phyloP scores from a whole-genome alignment of 2,113 vertebrate species.

The Tenebrosternarchus preto region DNA sequence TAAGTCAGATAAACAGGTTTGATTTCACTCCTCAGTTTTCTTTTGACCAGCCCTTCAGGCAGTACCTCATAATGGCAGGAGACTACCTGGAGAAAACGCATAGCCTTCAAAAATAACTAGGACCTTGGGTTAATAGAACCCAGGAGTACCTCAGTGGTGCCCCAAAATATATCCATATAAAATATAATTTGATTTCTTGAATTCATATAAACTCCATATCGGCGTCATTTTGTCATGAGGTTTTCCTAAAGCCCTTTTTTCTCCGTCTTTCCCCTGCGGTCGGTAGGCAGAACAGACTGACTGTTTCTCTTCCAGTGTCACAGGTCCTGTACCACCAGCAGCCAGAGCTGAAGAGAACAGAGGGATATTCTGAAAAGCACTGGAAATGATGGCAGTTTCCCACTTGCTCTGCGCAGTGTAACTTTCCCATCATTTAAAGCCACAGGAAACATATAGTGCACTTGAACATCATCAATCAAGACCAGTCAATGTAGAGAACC shows the following conservation, averaged over 20 bases:
- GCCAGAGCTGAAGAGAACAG: neutral
- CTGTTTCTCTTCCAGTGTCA: neutral
- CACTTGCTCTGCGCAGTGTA: neutral
- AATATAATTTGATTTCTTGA: slow-evolving; percentile 5
- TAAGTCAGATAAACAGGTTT: slow-evolving; percentile 50
- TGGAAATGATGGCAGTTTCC: slow-evolving; percentile 11
- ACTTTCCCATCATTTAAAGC: slow-evolving; percentile 30
- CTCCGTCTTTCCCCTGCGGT: slow-evolving; percentile 9
- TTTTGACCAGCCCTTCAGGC: slow-evolving; percentile 9
- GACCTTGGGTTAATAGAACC: neutral
- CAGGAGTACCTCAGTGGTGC: neutral
- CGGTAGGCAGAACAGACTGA: neutral
- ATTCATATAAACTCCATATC: neutral
- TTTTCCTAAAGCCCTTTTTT: neutral
- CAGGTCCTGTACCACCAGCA: neutral
- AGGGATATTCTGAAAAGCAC: neutral
- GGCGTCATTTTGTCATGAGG: slow-evolving; percentile 2
- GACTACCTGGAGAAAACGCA: slow-evolving; percentile 19
- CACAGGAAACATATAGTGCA: neutral
- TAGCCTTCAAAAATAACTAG: neutral
- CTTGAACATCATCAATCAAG: slow-evolving; percentile 21
- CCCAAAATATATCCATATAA: neutral
- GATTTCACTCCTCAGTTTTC: slow-evolving; percentile 49
- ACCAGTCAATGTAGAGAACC: neutral
- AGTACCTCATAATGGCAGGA: slow-evolving; percentile 1